phyloP scores from a whole-genome alignment of 2,888 invertebrate species.

The Lomographa bimaculata region DNA sequence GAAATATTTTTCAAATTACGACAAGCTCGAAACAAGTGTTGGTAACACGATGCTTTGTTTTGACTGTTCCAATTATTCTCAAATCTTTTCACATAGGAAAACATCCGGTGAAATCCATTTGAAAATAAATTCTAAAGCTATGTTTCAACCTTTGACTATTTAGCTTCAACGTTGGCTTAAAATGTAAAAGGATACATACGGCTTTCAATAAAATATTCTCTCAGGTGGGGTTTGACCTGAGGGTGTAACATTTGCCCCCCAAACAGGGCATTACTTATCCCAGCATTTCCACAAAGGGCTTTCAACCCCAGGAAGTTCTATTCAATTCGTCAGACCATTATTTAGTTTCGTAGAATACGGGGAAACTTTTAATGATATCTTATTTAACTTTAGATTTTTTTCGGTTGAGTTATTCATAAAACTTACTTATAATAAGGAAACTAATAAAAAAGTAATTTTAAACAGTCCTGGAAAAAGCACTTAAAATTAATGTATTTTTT shows the following conservation, averaged over 20 bases:
- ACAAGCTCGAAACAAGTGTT: too few relatives aligned
- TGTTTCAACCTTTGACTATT: slow-evolving; percentile 7
- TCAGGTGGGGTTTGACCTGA: slow-evolving; percentile 31
- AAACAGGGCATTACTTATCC: slow-evolving; percentile 48
- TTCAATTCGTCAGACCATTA: slow-evolving; percentile 51
- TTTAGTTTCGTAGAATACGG: slow-evolving; percentile 41
- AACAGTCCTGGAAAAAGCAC: too few relatives aligned
- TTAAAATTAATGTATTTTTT: too few relatives aligned
- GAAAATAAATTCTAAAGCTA: not conserved
- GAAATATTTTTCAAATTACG: too few relatives aligned
- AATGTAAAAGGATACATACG: slow-evolving; percentile 22
- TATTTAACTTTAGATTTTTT: slow-evolving; percentile 17
- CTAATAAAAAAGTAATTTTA: too few relatives aligned
- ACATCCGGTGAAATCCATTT: not conserved
- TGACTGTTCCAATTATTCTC: too few relatives aligned
- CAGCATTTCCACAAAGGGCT: slow-evolving; percentile 43
- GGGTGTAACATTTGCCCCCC: slow-evolving; percentile 41
- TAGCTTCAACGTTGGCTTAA: slow-evolving; percentile 10
- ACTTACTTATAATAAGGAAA: too few relatives aligned
- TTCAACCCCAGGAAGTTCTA: slow-evolving; percentile 40
- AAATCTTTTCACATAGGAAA: slow-evolving; percentile 1
- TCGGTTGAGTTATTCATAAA: too few relatives aligned
- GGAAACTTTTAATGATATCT: slow-evolving; percentile 38
- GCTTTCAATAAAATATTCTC: slow-evolving; percentile 35
- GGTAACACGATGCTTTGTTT: too few relatives aligned